Evolutionary conservation across 2,113 vertebrate genomes (phyloP).

Genomic region (Cygnus buccinator): DNA sequence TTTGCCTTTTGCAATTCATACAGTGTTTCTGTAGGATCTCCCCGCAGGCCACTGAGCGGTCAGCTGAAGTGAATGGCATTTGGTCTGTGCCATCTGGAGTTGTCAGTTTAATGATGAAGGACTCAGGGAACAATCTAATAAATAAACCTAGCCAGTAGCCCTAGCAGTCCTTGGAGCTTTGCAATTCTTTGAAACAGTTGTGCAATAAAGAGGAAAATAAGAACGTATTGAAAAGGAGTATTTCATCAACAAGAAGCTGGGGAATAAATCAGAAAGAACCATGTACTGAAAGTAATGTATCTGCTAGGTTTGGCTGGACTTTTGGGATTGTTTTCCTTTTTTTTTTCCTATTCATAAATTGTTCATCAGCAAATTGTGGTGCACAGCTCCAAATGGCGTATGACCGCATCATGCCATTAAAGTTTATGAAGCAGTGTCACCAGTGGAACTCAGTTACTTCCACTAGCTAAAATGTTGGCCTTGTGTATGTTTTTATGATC

Average conservation of each 20-base stretch:
- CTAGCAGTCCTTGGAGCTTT: not conserved
- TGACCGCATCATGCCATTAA: not conserved
- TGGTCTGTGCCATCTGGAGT: not conserved
- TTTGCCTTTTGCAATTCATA: not conserved
- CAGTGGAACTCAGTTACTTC: not conserved
- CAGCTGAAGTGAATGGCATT: not conserved
- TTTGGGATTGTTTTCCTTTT: not conserved
- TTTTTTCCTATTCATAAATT: not conserved
- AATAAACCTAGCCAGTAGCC: not conserved
- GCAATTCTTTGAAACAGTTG: not conserved
- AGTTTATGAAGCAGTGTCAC: not conserved
- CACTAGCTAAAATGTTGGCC: not conserved
- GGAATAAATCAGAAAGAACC: not conserved
- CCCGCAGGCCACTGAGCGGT: not conserved
- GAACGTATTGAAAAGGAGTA: not conserved
- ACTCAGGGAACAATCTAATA: not conserved
- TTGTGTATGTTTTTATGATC: conserved; percentile 17
- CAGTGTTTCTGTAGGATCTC: not conserved
- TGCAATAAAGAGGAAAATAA: not conserved
- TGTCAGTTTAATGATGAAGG: not conserved
- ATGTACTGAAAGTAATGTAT: not conserved
- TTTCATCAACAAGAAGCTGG: not conserved
- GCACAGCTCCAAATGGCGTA: not conserved
- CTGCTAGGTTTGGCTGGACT: not conserved
- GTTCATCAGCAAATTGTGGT: not conserved